These are phyloP conservation scores for Paraplagusia blochii DNA, from an alignment of 2,113 vertebrate species.

Conservation along the genomic window DNA sequence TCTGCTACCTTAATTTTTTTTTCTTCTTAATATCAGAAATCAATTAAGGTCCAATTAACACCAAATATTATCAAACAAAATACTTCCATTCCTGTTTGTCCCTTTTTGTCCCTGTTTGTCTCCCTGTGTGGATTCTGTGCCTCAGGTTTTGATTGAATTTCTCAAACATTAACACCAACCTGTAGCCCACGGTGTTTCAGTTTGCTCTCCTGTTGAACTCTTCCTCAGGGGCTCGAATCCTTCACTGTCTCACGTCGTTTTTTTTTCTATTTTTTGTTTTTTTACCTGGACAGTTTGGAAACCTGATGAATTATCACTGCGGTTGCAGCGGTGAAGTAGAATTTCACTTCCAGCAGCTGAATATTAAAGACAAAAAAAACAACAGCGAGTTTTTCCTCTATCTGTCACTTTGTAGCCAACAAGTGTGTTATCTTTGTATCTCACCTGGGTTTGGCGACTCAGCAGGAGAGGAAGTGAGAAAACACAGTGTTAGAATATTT, in stretches of 20 bases:
- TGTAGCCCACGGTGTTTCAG: not conserved
- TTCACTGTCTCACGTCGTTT: conserved; percentile 24
- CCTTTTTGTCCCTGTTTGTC: too few species aligned
- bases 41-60: too few species aligned
- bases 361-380: too few species aligned
- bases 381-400: conserved; percentile 18
- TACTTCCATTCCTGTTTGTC: too few species aligned
- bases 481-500: conserved; percentile 19
- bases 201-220: not conserved
- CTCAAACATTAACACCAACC: conserved; percentile 19
- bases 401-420: conserved; percentile 46
- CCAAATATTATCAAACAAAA: too few species aligned
- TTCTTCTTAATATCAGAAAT: too few species aligned
- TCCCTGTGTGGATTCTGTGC: not conserved
- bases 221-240: conserved; percentile 28
- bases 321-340: conserved; percentile 15
- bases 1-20: too few species aligned
- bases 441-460: not conserved
- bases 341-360: conserved; percentile 30
- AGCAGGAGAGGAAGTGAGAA: conserved; percentile 22
- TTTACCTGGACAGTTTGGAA: conserved; percentile 26
- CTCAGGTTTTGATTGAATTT: not conserved
- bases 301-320: conserved; percentile 29
- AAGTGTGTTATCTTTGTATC: conserved; percentile 43
- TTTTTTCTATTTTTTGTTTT: too few species aligned